These are phyloP conservation scores for Andrena chrysosceles DNA, from an alignment of 2,888 invertebrate genomes.

Conservation along the genomic window DNA sequence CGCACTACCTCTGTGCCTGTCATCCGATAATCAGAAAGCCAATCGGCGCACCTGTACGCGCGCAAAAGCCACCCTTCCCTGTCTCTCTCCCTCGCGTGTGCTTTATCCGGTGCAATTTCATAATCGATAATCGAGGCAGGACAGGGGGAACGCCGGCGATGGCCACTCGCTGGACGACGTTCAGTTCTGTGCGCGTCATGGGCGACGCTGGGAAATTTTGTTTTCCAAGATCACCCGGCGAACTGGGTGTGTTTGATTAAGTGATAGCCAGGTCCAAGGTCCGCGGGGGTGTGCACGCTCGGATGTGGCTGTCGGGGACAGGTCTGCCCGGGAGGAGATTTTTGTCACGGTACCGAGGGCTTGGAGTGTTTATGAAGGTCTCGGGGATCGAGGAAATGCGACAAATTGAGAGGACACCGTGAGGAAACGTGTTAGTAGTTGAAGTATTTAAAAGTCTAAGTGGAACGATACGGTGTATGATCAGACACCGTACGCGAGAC, in stretches of 20 bases:
- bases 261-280: conserved; percentile 7
- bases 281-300: not conserved
- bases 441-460: no score
- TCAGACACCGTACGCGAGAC: no score
- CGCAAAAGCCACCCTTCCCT: conserved; percentile 13
- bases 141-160: conserved; percentile 23
- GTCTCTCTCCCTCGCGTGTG: conserved; percentile 62
- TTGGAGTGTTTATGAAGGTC: not conserved
- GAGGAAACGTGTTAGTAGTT: no score
- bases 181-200: conserved; percentile 40
- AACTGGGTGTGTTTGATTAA: conserved; percentile 21
- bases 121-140: conserved; percentile 72
- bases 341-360: not conserved
- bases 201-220: conserved; percentile 56
- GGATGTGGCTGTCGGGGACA: not conserved
- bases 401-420: not conserved
- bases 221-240: conserved; percentile 50
- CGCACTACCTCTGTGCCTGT: conserved; percentile 31
- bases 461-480: no score
- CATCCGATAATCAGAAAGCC: conserved; percentile 72
- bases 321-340: not conserved
- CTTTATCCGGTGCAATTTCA: conserved; percentile 74
- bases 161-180: conserved; percentile 47
- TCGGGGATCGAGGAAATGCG: not conserved
- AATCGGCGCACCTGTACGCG: conserved; percentile 53